phyloP scores from a whole-genome alignment of 2,113 vertebrate species.

The Lepidothrix coronata region DNA sequence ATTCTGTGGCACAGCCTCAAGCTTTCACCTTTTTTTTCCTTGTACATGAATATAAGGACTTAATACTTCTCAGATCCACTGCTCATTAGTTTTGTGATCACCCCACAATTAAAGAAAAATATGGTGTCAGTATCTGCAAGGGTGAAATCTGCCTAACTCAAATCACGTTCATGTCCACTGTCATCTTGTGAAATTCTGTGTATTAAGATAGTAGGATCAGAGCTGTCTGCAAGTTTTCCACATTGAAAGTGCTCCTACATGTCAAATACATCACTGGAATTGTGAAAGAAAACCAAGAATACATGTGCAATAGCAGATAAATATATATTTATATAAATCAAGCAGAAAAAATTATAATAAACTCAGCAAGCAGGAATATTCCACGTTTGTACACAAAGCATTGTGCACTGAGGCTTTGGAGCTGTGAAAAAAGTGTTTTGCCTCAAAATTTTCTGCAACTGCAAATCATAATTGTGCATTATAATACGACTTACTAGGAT shows the following conservation, averaged over 20 bases:
- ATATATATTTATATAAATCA: neutral
- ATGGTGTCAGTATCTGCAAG: neutral
- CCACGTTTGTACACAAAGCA: neutral
- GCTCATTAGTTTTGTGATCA: neutral
- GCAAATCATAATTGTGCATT: neutral
- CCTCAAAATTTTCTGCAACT: neutral
- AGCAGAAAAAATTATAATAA: neutral
- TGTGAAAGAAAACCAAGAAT: neutral
- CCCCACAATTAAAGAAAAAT: neutral
- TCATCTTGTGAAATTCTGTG: neutral
- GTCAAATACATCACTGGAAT: neutral
- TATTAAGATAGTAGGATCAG: neutral
- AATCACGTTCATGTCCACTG: neutral
- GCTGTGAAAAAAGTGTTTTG: neutral
- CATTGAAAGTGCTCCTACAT: neutral
- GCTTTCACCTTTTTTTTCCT: fast-evolving
- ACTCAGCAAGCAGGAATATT: neutral
- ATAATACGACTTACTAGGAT: neutral
- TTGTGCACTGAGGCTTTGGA: neutral
- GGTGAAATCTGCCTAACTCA: neutral
- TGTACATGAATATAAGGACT: neutral
- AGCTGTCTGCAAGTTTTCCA: neutral
- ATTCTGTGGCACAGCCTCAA: neutral
- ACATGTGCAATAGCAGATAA: neutral
- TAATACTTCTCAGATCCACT: neutral